Conservation (phyloP, 1,140 invertebrate genomes). For the Chymomyza costata region DNA sequence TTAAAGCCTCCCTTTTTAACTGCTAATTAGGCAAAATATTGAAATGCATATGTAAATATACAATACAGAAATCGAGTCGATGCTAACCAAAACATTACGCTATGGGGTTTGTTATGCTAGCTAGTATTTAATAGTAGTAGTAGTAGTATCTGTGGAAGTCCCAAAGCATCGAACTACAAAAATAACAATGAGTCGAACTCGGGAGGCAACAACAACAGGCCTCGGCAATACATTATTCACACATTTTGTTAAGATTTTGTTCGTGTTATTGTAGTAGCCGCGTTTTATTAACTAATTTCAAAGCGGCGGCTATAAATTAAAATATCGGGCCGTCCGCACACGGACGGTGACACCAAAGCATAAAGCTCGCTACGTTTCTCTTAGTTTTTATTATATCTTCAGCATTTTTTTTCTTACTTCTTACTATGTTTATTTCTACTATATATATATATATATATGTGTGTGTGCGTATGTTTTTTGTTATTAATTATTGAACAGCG, state of each 20-base stretch:
- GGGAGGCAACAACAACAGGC: conserved; percentile 3
- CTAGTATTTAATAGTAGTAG: too few relatives aligned
- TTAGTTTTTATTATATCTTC: conserved; percentile 10
- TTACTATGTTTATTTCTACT: not conserved
- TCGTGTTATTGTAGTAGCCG: conserved; percentile 37
- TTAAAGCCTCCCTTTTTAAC: conserved; percentile 56
- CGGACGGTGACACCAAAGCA: not conserved
- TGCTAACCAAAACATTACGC: conserved; percentile 1
- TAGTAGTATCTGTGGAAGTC: conserved; percentile 18
- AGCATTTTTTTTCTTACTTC: conserved; percentile 11
- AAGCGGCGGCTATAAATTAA: conserved; percentile 68
- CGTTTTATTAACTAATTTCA: conserved; percentile 59
- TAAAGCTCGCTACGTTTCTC: conserved; percentile 29
- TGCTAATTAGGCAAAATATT: conserved; percentile 57
- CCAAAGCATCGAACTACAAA: conserved; percentile 2
- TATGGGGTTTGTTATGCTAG: too few relatives aligned
- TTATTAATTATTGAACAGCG: conserved; percentile 29
- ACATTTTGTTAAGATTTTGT: conserved; percentile 40
- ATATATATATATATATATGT: conserved; percentile 1
- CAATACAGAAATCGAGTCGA: not conserved
- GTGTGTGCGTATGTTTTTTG: too few relatives aligned
- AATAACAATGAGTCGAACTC: conserved; percentile 19
- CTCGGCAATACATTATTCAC: conserved; percentile 71
- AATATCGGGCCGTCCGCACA: conserved; percentile 23
- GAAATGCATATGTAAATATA: not conserved